Evolutionary conservation across 2,888 invertebrate species (phyloP).

Genomic region (Acanthopleura granulata): DNA sequence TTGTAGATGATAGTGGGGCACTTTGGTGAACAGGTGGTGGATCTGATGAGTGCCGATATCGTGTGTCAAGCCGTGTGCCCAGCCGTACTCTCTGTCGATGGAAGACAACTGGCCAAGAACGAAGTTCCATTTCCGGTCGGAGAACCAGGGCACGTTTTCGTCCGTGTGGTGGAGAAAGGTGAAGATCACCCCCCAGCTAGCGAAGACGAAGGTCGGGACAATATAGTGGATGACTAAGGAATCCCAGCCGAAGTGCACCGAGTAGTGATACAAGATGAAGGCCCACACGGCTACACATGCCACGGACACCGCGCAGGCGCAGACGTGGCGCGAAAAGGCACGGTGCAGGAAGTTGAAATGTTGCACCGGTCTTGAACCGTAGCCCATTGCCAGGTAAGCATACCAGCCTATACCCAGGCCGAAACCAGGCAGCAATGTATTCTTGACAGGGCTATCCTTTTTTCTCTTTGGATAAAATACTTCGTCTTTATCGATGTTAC

Average conservation of each 20-base stretch:
- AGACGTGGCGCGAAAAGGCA: conserved; percentile 47
- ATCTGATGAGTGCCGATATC: conserved; percentile 64
- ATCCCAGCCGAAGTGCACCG: conserved; percentile 38
- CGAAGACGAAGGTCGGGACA: conserved; percentile 58
- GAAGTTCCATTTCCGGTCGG: conserved; percentile 57
- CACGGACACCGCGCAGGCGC: conserved; percentile 46
- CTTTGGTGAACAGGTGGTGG: conserved; percentile 63
- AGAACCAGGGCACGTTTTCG: conserved; percentile 61
- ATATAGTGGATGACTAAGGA: conserved; percentile 50
- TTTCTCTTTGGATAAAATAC: conserved; percentile 60
- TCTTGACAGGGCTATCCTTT: too few relatives aligned
- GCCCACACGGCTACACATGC: conserved; percentile 41
- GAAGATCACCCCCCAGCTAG: conserved; percentile 58
- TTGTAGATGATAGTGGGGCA: conserved; percentile 66
- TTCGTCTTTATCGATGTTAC: conserved; percentile 65
- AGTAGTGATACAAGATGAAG: conserved; percentile 42
- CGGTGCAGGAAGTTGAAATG: conserved; percentile 50
- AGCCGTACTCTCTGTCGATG: conserved; percentile 64
- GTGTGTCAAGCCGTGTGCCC: conserved; percentile 62
- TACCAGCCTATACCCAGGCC: conserved; percentile 60
- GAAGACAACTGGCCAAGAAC: conserved; percentile 66
- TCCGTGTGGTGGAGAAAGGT: conserved; percentile 67
- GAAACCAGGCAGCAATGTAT: conserved; percentile 34
- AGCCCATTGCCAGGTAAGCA: conserved; percentile 57
- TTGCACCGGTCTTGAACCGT: conserved; percentile 50